Evolutionary conservation across 2,888 invertebrate genomes (phyloP).

Genomic region (Cephus pygmeus): DNA sequence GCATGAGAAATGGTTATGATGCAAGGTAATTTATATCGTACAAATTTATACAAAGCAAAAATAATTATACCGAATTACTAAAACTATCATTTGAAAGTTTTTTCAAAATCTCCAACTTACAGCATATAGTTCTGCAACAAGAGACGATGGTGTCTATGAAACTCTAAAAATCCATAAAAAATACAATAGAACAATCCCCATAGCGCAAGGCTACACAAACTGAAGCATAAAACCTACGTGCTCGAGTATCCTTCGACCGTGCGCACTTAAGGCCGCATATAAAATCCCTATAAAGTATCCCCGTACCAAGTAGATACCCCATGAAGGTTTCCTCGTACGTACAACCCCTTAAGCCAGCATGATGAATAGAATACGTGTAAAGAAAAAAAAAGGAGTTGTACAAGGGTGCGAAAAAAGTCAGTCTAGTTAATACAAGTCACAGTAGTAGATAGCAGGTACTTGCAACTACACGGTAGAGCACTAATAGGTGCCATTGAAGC

Average conservation of each 20-base stretch:
- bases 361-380: neutral
- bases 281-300: neutral
- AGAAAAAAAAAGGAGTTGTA: no score
- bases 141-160: neutral
- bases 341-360: neutral
- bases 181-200: neutral
- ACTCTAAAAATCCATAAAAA: neutral
- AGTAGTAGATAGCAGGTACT: neutral
- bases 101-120: neutral
- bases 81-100: neutral
- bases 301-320: neutral
- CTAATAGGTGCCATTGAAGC: neutral
- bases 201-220: neutral
- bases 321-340: neutral
- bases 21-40: neutral
- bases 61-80: neutral
- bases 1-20: neutral
- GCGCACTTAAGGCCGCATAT: neutral
- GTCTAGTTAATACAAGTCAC: neutral
- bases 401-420: neutral
- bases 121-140: neutral
- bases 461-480: neutral
- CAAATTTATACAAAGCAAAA: neutral
- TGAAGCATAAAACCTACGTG: neutral
- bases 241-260: neutral